Evolutionary conservation across 30 jellyfish, hydroid and myxozoan genomes (phyloP).

Genomic region (Cassiopea andromeda): DNA sequence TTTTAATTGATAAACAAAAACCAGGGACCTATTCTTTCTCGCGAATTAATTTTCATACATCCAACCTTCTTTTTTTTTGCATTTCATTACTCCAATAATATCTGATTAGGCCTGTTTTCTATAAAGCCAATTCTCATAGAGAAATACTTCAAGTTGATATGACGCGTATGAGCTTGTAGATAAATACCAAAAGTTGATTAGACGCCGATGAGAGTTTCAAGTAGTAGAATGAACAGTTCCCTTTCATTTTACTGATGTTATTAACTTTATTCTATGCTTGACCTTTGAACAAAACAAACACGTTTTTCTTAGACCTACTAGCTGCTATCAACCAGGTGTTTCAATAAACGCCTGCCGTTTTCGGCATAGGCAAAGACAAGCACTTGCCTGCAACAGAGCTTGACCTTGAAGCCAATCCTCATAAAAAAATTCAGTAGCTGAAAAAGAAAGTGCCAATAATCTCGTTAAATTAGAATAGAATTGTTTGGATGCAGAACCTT

Average conservation of each 20-base stretch:
- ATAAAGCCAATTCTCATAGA: background rate
- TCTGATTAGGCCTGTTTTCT: background rate
- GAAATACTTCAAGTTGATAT: too few species aligned
- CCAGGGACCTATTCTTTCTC: too few species aligned
- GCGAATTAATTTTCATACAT: too few species aligned
- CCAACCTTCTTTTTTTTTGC: too few species aligned
- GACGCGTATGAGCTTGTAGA: too few species aligned
- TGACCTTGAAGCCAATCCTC: slow-evolving; percentile 9
- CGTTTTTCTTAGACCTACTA: slow-evolving; percentile 1
- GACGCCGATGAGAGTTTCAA: background rate
- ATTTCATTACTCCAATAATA: too few species aligned
- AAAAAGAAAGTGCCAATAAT: slow-evolving; percentile 32
- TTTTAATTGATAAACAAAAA: too few species aligned
- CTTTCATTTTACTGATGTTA: background rate
- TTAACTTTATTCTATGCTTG: background rate
- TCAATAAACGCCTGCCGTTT: background rate
- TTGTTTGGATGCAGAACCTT: background rate
- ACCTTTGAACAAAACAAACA: background rate
- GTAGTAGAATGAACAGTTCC: background rate
- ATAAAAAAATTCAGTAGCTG: slow-evolving; percentile 22
- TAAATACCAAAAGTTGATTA: background rate
- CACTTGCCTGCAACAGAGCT: slow-evolving; percentile 7
- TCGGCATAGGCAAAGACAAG: slow-evolving; percentile 40
- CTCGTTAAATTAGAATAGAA: slow-evolving; percentile 22
- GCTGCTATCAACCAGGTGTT: slow-evolving; percentile 29